These are phyloP conservation scores for Falco cherrug DNA, from an alignment of 2,797 vertebrate genomes.

Conservation along the genomic window DNA sequence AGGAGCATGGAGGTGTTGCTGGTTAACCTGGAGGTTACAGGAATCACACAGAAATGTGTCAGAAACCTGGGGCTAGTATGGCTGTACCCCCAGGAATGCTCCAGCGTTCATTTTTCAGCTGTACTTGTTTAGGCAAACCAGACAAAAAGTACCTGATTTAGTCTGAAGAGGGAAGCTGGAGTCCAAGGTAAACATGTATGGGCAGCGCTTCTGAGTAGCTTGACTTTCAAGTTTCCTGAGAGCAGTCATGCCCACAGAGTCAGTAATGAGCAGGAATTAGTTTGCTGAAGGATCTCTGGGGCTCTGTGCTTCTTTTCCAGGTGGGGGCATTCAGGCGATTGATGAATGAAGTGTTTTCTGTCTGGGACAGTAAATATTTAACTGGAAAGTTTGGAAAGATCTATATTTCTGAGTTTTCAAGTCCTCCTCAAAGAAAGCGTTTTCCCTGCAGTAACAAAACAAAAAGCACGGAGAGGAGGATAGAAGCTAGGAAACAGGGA, in stretches of 20 bases:
- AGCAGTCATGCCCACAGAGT: constrained; percentile 48
- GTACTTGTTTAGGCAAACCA: constrained; percentile 59
- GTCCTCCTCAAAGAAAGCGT: background rate
- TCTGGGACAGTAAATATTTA: constrained; percentile 44
- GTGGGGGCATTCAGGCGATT: constrained; percentile 58
- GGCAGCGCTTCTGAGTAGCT: constrained; percentile 66
- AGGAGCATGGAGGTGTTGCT: background rate
- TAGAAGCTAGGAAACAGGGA: background rate
- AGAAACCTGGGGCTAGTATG: background rate
- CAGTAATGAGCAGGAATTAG: constrained; percentile 72
- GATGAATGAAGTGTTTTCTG: constrained; percentile 2
- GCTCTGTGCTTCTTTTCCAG: constrained; percentile 72
- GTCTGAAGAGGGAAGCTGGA: constrained; percentile 66
- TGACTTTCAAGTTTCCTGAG: constrained; percentile 74
- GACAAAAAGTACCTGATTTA: constrained; percentile 60
- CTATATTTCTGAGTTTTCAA: background rate
- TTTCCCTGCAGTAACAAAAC: background rate
- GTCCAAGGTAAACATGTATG: constrained; percentile 68
- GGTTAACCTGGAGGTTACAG: background rate
- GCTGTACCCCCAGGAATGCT: background rate
- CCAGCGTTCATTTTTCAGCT: background rate
- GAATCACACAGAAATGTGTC: background rate
- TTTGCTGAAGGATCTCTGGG: constrained; percentile 75
- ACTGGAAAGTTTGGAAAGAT: constrained; percentile 22
- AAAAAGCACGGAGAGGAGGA: background rate